These are phyloP conservation scores for Hypanus sabinus DNA, from an alignment of 2,113 vertebrate genomes.

Conservation along the genomic window DNA sequence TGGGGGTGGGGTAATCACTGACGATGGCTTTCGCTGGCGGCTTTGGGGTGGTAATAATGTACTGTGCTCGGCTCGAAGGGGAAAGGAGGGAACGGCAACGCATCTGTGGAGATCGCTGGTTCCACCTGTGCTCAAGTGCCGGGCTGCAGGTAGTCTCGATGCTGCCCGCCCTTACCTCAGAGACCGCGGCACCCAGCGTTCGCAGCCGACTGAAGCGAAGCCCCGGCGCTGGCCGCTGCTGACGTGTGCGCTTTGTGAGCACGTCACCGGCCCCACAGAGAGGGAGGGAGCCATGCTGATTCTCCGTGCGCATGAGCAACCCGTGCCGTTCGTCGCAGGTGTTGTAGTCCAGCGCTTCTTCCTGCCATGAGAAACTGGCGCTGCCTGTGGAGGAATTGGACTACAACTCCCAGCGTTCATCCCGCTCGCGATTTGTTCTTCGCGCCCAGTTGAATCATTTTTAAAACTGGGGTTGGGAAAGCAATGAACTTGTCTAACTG, in stretches of 20 bases:
- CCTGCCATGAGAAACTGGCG: neutral
- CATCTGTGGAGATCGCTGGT: no score
- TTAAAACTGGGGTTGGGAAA: neutral
- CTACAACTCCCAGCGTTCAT: neutral
- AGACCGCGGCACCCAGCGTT: no score
- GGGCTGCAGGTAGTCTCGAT: neutral
- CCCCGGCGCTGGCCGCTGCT: neutral
- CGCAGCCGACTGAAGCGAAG: no score
- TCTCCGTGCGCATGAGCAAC: neutral
- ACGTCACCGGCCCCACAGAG: neutral
- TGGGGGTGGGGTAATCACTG: neutral
- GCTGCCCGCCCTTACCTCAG: no score
- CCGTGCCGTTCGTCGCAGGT: neutral
- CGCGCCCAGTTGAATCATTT: neutral
- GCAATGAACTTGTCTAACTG: neutral
- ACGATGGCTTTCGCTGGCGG: no score
- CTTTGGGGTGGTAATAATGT: no score
- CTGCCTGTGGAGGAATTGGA: neutral
- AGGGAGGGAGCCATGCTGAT: neutral
- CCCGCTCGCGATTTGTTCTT: neutral
- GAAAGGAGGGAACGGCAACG: no score
- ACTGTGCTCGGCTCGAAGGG: no score
- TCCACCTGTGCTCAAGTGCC: neutral
- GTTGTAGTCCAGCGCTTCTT: neutral
- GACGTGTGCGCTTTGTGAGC: neutral